phyloP scores from a whole-genome alignment of 2,113 vertebrate genomes.

The Chaenocephalus aceratus region DNA sequence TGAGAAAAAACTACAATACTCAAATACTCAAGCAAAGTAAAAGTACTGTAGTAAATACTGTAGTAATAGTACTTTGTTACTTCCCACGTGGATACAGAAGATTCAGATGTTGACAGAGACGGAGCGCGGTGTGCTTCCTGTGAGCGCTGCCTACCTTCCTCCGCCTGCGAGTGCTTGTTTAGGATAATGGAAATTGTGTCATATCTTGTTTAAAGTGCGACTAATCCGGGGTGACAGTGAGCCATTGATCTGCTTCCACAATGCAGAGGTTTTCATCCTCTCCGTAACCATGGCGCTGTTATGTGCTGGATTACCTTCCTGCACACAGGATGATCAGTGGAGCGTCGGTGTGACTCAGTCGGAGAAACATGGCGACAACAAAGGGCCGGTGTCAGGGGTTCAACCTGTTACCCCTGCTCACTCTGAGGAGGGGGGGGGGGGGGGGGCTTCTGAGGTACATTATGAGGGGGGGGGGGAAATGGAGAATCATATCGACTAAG shows the following conservation, averaged over 20 bases:
- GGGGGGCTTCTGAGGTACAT: background rate
- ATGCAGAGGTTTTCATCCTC: constrained; percentile 78
- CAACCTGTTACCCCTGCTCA: constrained; percentile 4
- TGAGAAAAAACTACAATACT: too few relatives aligned
- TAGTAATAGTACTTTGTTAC: too few relatives aligned
- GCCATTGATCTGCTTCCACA: constrained; percentile 81
- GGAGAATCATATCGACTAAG: too few relatives aligned
- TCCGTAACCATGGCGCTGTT: constrained; percentile 71
- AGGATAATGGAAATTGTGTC: constrained; percentile 82
- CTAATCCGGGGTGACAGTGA: constrained; percentile 80
- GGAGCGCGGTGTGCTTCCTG: constrained; percentile 17
- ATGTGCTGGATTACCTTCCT: constrained; percentile 76
- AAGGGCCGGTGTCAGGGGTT: constrained; percentile 24
- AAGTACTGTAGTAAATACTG: too few relatives aligned
- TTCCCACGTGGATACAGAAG: constrained; percentile 1
- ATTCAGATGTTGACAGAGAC: constrained; percentile 53
- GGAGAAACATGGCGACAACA: constrained; percentile 39
- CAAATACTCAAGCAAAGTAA: too few relatives aligned
- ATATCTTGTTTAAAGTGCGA: constrained; percentile 81
- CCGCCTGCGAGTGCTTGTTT: constrained; percentile 64
- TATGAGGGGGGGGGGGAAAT: too few relatives aligned
- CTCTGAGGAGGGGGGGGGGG: constrained; percentile 4
- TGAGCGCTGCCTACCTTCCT: constrained; percentile 41
- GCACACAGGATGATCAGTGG: constrained; percentile 69
- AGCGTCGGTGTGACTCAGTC: constrained; percentile 50